phyloP scores from a whole-genome alignment of 2,113 vertebrate genomes.

The Anolis carolinensis region DNA sequence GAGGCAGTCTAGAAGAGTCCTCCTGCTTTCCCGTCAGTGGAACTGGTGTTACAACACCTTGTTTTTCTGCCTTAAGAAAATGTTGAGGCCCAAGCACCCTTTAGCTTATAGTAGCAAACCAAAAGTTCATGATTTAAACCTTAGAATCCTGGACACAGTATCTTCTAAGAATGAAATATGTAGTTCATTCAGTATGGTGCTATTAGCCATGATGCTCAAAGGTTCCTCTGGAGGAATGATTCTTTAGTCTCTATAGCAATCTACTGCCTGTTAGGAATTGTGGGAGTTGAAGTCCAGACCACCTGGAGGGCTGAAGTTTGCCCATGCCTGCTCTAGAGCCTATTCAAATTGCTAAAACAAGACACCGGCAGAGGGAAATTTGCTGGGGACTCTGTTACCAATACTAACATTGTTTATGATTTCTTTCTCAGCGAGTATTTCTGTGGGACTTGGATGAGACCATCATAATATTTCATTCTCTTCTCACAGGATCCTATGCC shows the following conservation, averaged over 20 bases:
- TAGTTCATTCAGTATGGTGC: neutral
- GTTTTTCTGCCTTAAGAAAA: neutral
- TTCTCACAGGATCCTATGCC: conserved; percentile 95
- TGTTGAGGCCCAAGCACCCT: neutral
- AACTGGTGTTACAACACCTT: neutral
- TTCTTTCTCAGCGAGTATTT: conserved; percentile 85
- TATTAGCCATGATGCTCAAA: neutral
- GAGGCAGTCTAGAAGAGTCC: neutral
- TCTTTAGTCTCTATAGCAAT: neutral
- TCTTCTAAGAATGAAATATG: neutral
- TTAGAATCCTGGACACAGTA: neutral
- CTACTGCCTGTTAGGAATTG: no score
- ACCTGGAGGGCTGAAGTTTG: no score
- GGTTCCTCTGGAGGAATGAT: neutral
- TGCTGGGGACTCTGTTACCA: neutral
- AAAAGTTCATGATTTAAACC: neutral
- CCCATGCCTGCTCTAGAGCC: no score
- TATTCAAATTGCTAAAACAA: neutral
- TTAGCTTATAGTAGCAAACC: neutral
- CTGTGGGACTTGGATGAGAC: conserved; percentile 99
- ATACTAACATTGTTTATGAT: conserved; percentile 52
- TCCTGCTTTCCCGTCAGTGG: neutral
- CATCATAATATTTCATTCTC: conserved; percentile 98
- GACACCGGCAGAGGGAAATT: neutral
- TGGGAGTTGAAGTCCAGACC: no score